Evolutionary conservation across 1,140 invertebrate species (phyloP).

Genomic region (Helicoverpa zea): DNA sequence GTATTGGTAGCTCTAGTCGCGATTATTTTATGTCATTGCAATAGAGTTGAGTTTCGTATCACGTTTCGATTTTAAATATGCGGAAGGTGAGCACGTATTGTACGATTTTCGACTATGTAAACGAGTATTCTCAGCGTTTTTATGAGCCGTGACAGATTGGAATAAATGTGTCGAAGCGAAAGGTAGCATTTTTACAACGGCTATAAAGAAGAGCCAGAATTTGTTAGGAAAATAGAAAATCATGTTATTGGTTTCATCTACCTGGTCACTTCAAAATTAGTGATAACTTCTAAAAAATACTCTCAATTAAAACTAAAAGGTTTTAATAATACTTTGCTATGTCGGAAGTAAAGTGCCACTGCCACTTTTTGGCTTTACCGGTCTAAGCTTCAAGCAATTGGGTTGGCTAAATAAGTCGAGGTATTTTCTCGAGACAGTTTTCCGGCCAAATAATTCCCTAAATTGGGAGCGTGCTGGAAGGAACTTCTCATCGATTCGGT

Average conservation of each 20-base stretch:
- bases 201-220: conserved; percentile 41
- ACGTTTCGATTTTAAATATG: conserved; percentile 38
- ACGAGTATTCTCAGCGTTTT: conserved; percentile 54
- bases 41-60: conserved; percentile 46
- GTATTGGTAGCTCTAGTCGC: neutral
- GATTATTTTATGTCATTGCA: conserved; percentile 20
- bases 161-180: conserved; percentile 54
- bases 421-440: conserved; percentile 12
- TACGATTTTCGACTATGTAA: conserved; percentile 56
- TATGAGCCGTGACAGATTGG: conserved; percentile 57
- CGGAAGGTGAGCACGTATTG: conserved; percentile 42
- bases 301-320: neutral
- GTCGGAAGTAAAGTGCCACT: neutral
- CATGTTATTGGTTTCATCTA: conserved; percentile 11
- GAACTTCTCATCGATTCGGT: conserved; percentile 36
- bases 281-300: neutral
- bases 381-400: neutral
- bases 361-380: neutral
- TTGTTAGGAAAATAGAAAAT: conserved; percentile 26
- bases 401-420: neutral
- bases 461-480: conserved; percentile 6
- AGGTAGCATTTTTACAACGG: conserved; percentile 39
- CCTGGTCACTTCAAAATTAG: neutral
- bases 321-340: neutral
- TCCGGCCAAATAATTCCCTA: neutral